Percentiles rank a stretch among this genome's conserved stretches.
These are phyloP conservation scores for Morus bassanus DNA, from an alignment of 2,797 vertebrate species.

Conservation along the genomic window DNA sequence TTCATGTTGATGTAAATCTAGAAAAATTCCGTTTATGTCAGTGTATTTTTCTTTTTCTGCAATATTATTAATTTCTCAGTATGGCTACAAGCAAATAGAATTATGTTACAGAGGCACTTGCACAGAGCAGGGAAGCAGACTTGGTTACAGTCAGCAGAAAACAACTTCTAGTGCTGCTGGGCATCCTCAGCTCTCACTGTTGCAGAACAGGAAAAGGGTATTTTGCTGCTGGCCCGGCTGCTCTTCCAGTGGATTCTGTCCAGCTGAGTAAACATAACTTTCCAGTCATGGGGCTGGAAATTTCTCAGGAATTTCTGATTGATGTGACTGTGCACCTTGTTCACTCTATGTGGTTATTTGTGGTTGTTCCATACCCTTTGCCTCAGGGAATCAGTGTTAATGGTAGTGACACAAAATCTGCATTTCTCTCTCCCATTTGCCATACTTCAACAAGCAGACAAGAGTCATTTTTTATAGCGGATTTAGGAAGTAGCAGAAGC, in stretches of 20 bases:
- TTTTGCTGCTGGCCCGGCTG: not conserved
- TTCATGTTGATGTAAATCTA: not conserved
- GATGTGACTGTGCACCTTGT: not conserved
- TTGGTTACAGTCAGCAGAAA: not conserved
- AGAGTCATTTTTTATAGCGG: not conserved
- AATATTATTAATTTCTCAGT: not conserved
- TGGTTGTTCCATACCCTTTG: not conserved
- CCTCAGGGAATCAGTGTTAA: not conserved
- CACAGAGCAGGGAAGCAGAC: not conserved
- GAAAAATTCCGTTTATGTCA: not conserved
- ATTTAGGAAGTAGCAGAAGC: not conserved
- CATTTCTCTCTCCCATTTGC: not conserved
- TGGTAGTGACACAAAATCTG: too few species aligned
- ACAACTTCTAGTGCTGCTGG: not conserved
- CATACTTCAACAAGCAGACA: not conserved
- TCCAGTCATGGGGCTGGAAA: not conserved
- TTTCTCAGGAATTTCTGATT: not conserved
- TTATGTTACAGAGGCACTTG: not conserved
- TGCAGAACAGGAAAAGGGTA: not conserved
- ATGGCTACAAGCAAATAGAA: not conserved
- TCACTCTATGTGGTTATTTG: not conserved
- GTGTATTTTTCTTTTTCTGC: not conserved
- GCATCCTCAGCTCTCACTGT: not conserved
- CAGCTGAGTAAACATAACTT: not conserved
- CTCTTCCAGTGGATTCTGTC: not conserved